Evolutionary conservation across 1,140 invertebrate species (phyloP), one percentile per base, ranked within the genome.

Genomic region (Tenebrio molitor): DNA sequence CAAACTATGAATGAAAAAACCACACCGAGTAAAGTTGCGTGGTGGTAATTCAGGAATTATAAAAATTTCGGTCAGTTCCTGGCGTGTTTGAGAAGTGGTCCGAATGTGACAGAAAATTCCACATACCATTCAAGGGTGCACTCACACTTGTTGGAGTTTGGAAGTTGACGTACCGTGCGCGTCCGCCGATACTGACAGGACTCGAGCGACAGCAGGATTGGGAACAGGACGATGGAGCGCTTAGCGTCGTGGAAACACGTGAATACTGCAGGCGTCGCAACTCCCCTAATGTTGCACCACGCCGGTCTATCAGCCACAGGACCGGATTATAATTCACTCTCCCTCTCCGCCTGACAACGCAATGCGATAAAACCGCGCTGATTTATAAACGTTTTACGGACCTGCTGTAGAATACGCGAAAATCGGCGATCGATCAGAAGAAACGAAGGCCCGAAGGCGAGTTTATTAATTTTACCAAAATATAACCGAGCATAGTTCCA

Each of bases 241-340:
- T 53, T 17, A 19, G 46, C 44, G 46, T 7, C 46, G 67, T 33
- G 46, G 42, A 58, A 33, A 67, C 64, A 67, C 64, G 64, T 67
- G 64, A 67, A 42, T 53, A 69, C 46, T 69, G 67, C 67, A 69
- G 67, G 67, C 44, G 44, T 53, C 67, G 46, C 67, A 69, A 53
- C 67, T 39, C 46, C 46, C 46, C 67, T 36, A 69, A 36, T 58
- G 53, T 53, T 69, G 67, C 67, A 69, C 67, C 67, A 69, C 67
- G 67, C 67, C 67, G 67, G 67, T 69, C 67, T 36, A 33, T 39
- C 66, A 16, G 64, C 33, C 42, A 44, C 67, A 69, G 46, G 44
- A 53, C 44, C 67, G 67, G 33, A 41, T 44, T 42, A 42, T 44
- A 42, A 42, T 65, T 42, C 64, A 67, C 36, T 41, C 63, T 65